Evolutionary conservation across 2,113 vertebrate genomes (phyloP), one percentile per base, ranked within the genome.

Genomic region (Peucedramus taeniatus): DNA sequence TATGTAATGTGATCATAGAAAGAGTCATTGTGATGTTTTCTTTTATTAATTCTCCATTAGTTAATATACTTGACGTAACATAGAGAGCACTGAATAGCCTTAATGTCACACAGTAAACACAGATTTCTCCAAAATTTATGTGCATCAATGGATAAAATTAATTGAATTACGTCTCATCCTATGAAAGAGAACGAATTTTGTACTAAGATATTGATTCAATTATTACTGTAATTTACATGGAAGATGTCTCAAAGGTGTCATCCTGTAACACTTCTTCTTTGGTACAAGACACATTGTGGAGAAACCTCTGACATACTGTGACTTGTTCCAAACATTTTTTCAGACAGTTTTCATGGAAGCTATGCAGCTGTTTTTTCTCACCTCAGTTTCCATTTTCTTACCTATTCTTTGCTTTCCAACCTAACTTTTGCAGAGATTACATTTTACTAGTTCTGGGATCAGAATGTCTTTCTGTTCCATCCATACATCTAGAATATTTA

Each of bases 401-500:
- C 13, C 7, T 90, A 30, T 61, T 84, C 28, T 69, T 45, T n/a
- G 7, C 7, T 83, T 91, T 94, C 45, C 35, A 66, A 51, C 10
- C 33, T 68, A 40, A 91, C 65, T 95, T 91, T 75, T 56, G 15
- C 40, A 90, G 47, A 86, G 23, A 50, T 63, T 76, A 35, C 11
- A 54, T 91, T 60, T 95, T 77, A 66, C 33, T 59, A 51, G 50
- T 86, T 79, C 76, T 90, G 39, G 17, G 39, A 91, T 83, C 49
- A 56, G 50, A 86, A 68, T 33, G 54, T 63, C 49, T 93, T 96
- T 72, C 40, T 86, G 21, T 66, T 90, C 54, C 40, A 79, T 69
- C 93, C 63, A 77, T 91, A 80, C 7, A 91, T 49, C 77, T 77
- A 70, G 44, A 94, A 91, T 92, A 95, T 87, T 92, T 96, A 42